Evolutionary conservation across 2,113 vertebrate species (phyloP).

Genomic region (Parus major): DNA sequence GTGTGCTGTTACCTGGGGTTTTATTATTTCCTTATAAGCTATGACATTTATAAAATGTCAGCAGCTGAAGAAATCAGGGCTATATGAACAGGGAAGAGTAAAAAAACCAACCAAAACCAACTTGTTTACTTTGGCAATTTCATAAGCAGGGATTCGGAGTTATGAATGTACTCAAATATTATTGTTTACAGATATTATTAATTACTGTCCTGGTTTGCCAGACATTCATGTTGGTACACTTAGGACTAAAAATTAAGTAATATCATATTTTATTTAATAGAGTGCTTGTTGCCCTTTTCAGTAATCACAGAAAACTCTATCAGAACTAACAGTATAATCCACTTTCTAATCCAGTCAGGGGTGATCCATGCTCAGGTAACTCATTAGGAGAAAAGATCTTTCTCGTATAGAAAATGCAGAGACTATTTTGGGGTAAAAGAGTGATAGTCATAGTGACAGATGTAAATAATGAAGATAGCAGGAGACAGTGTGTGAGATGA

Average conservation of each 20-base stretch:
- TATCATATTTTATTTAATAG: neutral
- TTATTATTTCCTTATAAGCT: constrained; percentile 74
- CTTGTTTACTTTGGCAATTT: neutral
- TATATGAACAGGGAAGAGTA: neutral
- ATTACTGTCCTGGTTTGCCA: neutral
- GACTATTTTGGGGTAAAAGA: neutral
- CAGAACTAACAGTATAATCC: neutral
- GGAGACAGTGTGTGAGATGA: neutral
- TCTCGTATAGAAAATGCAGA: too few relatives aligned
- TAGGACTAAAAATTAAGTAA: neutral
- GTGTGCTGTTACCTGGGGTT: constrained; percentile 60
- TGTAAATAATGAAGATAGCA: neutral
- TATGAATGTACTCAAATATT: neutral
- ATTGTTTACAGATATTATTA: neutral
- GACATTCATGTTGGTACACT: neutral
- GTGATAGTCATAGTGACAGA: neutral
- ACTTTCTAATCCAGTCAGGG: neutral
- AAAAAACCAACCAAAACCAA: neutral
- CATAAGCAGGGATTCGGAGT: neutral
- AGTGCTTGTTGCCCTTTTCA: neutral
- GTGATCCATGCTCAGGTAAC: too few relatives aligned
- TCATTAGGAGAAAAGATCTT: neutral
- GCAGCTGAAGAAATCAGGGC: constrained; percentile 33
- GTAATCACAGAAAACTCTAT: neutral
- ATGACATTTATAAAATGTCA: constrained; percentile 77